Conservation (phyloP, 2,113 vertebrate genomes). For the Trochalopteron elliotii region DNA sequence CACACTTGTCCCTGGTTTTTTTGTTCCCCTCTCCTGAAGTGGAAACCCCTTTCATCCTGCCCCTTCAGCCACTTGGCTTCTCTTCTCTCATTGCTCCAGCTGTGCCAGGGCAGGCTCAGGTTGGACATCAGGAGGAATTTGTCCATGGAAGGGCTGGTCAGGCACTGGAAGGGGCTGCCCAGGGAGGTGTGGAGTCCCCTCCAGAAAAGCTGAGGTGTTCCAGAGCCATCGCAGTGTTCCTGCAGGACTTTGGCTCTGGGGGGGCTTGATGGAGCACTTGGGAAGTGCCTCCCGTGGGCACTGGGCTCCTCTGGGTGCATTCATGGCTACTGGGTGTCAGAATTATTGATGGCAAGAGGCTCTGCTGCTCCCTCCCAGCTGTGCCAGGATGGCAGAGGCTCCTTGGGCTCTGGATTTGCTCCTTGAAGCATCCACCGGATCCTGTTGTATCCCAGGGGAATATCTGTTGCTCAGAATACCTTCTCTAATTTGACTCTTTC, state of each 20-base stretch:
- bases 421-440: neutral
- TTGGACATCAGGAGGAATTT: neutral
- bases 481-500: neutral
- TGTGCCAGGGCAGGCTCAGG: neutral
- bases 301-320: neutral
- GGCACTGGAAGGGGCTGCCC: neutral
- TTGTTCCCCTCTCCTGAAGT: neutral
- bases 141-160: neutral
- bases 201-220: rapidly evolving
- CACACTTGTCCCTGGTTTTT: neutral
- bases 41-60: neutral
- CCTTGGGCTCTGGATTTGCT: neutral
- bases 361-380: neutral
- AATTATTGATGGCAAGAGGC: neutral
- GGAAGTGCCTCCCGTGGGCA: neutral
- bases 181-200: neutral
- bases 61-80: neutral
- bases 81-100: neutral
- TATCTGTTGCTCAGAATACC: neutral
- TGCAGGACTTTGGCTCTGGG: neutral
- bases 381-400: neutral
- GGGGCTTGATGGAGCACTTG: neutral
- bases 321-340: neutral
- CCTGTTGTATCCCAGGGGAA: neutral
- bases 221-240: neutral